These are phyloP conservation scores for Daphoenositta chrysoptera DNA, from an alignment of 2,113 vertebrate species.

Conservation along the genomic window DNA sequence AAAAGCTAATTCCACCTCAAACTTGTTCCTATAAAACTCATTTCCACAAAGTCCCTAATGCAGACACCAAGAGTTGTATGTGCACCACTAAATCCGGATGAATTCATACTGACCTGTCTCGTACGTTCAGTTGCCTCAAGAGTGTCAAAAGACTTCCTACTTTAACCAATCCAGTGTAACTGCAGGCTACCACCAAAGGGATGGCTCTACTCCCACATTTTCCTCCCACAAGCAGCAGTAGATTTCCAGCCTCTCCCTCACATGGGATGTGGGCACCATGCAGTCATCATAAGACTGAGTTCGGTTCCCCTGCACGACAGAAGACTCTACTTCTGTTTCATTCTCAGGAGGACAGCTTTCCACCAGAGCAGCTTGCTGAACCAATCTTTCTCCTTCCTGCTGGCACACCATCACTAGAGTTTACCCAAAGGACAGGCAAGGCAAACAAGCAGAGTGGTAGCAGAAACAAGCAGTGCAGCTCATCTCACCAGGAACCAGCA, in stretches of 20 bases:
- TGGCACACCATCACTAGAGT: neutral
- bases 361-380: neutral
- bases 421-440: neutral
- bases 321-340: neutral
- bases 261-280: accelerated
- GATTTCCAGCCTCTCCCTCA: neutral
- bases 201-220: neutral
- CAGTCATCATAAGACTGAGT: neutral
- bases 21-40: neutral
- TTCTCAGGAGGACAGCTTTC: neutral
- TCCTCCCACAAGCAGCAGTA: neutral
- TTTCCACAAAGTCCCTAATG: neutral
- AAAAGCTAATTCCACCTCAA: neutral
- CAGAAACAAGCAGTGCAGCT: neutral
- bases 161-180: neutral
- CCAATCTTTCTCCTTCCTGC: neutral
- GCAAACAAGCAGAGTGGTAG: neutral
- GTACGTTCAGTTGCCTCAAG: neutral
- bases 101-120: neutral
- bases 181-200: neutral
- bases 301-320: neutral
- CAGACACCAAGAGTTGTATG: neutral
- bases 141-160: neutral
- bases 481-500: neutral
- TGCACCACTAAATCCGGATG: neutral